Evolutionary conservation across 2,113 vertebrate genomes (phyloP), one percentile per base, ranked within the genome.

Genomic region (Neotoma lepida): DNA sequence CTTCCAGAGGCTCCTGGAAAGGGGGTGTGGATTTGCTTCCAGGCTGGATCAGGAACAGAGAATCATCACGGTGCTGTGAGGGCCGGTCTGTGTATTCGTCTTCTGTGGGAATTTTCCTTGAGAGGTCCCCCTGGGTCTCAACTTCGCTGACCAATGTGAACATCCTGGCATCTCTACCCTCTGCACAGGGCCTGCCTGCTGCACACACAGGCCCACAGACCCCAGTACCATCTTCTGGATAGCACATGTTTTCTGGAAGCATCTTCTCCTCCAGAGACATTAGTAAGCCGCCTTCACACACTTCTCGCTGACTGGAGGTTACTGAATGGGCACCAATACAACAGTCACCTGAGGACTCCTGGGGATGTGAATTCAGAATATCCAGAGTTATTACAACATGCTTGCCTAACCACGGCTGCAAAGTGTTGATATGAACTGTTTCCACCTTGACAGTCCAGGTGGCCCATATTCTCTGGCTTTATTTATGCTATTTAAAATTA

Each of bases 1-100:
- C 98, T 96, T 99, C 99, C 97, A 99, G 87, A 0, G 99, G 99
- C 95, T 99, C 99, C 0, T 97, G 98, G 94, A 99, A 97, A 0
- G 98, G 98, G 0, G 98, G 95, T 51, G 97, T 1, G 0, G 98
- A 97, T 86, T 97, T 98, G 89, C 98, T 97, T 70, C 96, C 96
- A 39, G 97, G 94, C 63, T 0, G 96, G 61, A 74, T 88, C 35
- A 96, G 89, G 35, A 94, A 63, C 73, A 96, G 96, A 0, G 94
- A 94, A 77, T 95, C 96, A 86, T 90, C 94, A 22, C 87, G 3
- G 3, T 91, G 17, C 73, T 46, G 96, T 12, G 90, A 49, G 71
- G 97, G 88, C 93, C 98, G 97, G 95, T 98, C 98, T 33, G 9
- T 82, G 56, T 98, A 99, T 82, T 98, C 98, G 3, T 98, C 98